These are phyloP conservation scores for Drosophila orena DNA, from an alignment of 1,140 invertebrate genomes.

Conservation along the genomic window DNA sequence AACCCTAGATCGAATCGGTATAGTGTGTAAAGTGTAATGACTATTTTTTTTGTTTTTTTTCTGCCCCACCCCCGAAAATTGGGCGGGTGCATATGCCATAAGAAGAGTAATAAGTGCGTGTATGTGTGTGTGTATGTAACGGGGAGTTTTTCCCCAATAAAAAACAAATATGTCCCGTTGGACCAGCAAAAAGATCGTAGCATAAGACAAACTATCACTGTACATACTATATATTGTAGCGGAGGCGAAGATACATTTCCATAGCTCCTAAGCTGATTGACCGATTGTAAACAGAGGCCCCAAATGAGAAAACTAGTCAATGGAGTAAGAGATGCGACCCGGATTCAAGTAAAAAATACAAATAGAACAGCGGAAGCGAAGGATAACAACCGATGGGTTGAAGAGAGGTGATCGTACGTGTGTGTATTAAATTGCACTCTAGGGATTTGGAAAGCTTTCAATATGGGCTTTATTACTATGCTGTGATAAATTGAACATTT, in stretches of 20 bases:
- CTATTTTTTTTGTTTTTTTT: constrained; percentile 16
- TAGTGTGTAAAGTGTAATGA: constrained; percentile 26
- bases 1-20: constrained; percentile 35
- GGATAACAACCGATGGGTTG: neutral
- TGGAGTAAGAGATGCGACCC: constrained; percentile 35
- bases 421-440: neutral
- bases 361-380: neutral
- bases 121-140: constrained; percentile 1
- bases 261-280: constrained; percentile 60
- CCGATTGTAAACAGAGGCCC: constrained; percentile 27
- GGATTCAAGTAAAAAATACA: constrained; percentile 8
- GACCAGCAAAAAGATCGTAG: constrained; percentile 20
- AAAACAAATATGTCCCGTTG: constrained; percentile 27
- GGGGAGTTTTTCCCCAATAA: neutral
- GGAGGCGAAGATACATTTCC: constrained; percentile 59
- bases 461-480: neutral
- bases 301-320: constrained; percentile 52
- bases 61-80: neutral
- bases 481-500: neutral
- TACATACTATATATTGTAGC: constrained; percentile 39
- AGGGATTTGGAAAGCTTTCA: neutral
- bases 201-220: constrained; percentile 53
- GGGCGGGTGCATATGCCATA: constrained; percentile 1
- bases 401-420: neutral
- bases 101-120: constrained; percentile 1